Evolutionary conservation across 2,888 invertebrate genomes (phyloP).

Genomic region (Eupithecia subfuscata): DNA sequence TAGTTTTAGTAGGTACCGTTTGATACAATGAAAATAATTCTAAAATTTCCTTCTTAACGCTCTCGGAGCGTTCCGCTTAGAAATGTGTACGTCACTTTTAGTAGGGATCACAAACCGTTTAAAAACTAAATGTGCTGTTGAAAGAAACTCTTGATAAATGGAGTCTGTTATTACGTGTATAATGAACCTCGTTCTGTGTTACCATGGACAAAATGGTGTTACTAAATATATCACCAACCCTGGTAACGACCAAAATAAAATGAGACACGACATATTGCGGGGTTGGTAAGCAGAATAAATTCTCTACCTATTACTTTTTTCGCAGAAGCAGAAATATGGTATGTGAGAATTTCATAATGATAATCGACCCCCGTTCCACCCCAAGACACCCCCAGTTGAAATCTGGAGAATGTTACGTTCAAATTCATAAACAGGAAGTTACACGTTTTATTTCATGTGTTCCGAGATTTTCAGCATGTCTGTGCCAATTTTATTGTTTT

Average conservation of each 20-base stretch:
- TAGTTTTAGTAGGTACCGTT: not conserved
- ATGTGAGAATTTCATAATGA: conserved; percentile 10
- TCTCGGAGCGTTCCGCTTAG: no score
- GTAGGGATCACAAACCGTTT: not conserved
- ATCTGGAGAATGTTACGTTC: conserved; percentile 2
- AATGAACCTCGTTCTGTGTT: not conserved
- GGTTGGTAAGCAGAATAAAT: not conserved
- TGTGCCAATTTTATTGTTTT: not conserved
- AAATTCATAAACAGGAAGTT: not conserved
- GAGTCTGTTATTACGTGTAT: not conserved
- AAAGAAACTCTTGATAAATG: not conserved
- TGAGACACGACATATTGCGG: not conserved
- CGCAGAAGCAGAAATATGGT: conserved; percentile 3
- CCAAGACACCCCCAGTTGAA: not conserved
- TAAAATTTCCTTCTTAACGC: not conserved
- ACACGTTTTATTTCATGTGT: not conserved
- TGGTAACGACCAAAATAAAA: not conserved
- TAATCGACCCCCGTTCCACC: conserved; percentile 1
- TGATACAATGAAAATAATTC: not conserved
- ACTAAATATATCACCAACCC: not conserved
- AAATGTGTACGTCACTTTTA: not conserved
- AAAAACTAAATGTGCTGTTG: not conserved
- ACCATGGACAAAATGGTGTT: not conserved
- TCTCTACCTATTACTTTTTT: conserved; percentile 4
- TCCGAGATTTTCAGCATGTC: not conserved